These are phyloP conservation scores for Oryzias sinensis DNA, from an alignment of 2,797 vertebrate genomes.

Conservation along the genomic window DNA sequence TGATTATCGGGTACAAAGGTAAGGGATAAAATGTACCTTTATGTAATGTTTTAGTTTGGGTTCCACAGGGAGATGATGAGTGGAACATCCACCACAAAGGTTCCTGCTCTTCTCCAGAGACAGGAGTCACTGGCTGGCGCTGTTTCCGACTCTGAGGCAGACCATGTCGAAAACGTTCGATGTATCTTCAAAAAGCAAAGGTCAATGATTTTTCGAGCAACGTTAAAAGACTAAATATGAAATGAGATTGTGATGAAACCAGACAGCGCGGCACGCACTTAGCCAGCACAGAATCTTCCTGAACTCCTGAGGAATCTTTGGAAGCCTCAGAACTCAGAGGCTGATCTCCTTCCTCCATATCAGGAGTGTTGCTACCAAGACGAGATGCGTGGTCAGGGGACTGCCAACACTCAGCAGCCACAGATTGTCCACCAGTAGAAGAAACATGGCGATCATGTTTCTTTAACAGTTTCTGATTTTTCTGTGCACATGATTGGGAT, in stretches of 20 bases:
- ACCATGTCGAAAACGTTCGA: conserved; percentile 85
- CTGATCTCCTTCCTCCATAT: conserved; percentile 23
- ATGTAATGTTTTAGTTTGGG: conserved; percentile 47
- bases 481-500: conserved; percentile 19
- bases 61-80: conserved; percentile 62
- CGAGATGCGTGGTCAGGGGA: conserved; percentile 69
- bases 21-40: conserved; percentile 22
- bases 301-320: conserved; percentile 17
- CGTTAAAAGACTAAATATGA: not conserved
- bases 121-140: conserved; percentile 56
- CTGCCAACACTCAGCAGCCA: conserved; percentile 79
- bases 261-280: conserved; percentile 55
- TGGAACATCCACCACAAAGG: conserved; percentile 84
- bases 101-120: conserved; percentile 32
- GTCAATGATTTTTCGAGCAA: not conserved
- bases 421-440: conserved; percentile 39
- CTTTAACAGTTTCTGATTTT: conserved; percentile 27
- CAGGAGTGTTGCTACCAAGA: conserved; percentile 20
- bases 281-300: conserved; percentile 68
- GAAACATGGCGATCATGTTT: conserved; percentile 18
- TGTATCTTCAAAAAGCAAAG: conserved; percentile 72
- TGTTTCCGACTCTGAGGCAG: conserved; percentile 82
- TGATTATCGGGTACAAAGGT: not conserved
- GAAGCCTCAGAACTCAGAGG: conserved; percentile 12
- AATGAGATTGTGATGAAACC: not conserved